phyloP scores from a whole-genome alignment of 2,888 invertebrate genomes.

The Lottia scabra region DNA sequence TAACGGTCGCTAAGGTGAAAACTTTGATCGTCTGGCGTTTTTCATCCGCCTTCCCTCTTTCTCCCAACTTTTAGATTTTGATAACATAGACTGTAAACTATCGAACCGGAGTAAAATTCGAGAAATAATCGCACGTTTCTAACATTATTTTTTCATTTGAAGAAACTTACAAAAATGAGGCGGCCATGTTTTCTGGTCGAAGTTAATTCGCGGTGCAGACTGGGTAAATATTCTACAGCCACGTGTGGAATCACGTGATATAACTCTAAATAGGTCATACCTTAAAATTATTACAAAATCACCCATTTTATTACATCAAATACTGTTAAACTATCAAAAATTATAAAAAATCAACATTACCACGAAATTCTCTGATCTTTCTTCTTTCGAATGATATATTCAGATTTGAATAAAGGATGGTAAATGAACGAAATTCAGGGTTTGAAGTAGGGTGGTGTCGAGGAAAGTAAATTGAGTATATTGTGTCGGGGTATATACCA shows the following conservation, averaged over 20 bases:
- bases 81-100: background rate
- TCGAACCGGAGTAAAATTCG: background rate
- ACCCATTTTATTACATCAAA: background rate
- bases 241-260: conserved; percentile 5
- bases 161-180: background rate
- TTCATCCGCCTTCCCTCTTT: background rate
- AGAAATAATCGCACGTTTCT: background rate
- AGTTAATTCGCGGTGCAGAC: background rate
- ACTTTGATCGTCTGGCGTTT: background rate
- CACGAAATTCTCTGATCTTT: background rate
- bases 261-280: background rate
- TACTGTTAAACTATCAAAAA: background rate
- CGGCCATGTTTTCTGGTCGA: no score
- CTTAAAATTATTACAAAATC: background rate
- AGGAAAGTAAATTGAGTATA: background rate
- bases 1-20: conserved; percentile 1
- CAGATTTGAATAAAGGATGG: background rate
- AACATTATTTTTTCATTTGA: background rate
- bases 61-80: background rate
- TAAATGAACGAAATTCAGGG: background rate
- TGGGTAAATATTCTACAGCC: conserved; percentile 4
- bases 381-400: background rate
- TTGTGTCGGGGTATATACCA: background rate
- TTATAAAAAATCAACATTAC: background rate
- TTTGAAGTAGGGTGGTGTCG: background rate